Evolutionary conservation across 2,113 vertebrate genomes (phyloP).

Genomic region (Hemichromis elongatus): DNA sequence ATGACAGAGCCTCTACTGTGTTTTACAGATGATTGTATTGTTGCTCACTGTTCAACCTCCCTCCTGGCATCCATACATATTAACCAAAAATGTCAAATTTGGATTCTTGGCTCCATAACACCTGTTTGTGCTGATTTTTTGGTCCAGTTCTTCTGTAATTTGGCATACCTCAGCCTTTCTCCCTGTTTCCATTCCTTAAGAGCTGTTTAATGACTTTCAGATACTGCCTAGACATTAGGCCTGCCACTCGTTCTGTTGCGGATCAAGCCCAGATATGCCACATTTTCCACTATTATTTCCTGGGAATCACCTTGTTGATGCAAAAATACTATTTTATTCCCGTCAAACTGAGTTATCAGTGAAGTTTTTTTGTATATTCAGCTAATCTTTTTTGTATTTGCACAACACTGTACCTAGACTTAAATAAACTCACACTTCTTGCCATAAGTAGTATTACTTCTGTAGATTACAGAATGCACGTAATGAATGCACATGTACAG

Average conservation of each 20-base stretch:
- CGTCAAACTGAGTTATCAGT: not conserved
- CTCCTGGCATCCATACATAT: not conserved
- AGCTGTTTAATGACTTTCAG: not conserved
- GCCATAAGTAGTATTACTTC: not conserved
- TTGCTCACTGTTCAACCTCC: not conserved
- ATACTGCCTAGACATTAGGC: not conserved
- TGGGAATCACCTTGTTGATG: not conserved
- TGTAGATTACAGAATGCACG: not conserved
- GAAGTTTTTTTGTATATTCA: not conserved
- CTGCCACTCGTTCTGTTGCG: not conserved
- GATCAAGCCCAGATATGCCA: not conserved
- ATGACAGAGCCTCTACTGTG: not conserved
- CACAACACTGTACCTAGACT: not conserved
- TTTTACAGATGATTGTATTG: not conserved
- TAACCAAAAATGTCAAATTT: not conserved
- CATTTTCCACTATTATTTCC: not conserved
- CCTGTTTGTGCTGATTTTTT: not conserved
- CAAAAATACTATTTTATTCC: not conserved
- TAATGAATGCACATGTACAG: not conserved
- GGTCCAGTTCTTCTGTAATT: not conserved
- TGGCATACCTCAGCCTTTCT: not conserved
- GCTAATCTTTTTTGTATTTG: no score
- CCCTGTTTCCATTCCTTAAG: not conserved
- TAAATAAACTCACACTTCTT: not conserved
- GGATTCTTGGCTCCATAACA: not conserved